phyloP scores from a whole-genome alignment of 2,888 invertebrate genomes.

The Sericinus montela region DNA sequence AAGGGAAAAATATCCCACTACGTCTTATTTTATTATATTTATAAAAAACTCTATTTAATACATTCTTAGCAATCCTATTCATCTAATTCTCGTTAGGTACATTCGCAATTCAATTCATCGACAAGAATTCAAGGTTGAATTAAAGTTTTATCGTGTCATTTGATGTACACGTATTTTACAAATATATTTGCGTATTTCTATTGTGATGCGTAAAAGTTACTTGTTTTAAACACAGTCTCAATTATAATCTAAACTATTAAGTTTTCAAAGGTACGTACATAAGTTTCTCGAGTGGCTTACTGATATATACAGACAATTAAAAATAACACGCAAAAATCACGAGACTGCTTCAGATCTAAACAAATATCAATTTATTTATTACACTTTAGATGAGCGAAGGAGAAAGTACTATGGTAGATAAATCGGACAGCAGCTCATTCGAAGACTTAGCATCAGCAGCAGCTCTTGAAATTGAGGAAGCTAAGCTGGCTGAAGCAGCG shows the following conservation, averaged over 20 bases:
- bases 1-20: too few species aligned
- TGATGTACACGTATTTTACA: slow-evolving; percentile 29
- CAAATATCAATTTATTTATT: too few species aligned
- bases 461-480: slow-evolving; percentile 76
- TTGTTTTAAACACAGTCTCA: neutral
- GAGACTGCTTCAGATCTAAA: too few species aligned
- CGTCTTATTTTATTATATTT: too few species aligned
- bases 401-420: slow-evolving; percentile 70
- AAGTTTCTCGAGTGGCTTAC: neutral
- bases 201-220: slow-evolving; percentile 9
- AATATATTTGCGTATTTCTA: too few species aligned
- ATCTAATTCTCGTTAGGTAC: too few species aligned
- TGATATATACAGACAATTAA: slow-evolving; percentile 4
- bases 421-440: slow-evolving; percentile 83
- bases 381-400: slow-evolving; percentile 68
- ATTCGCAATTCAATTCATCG: slow-evolving; percentile 24
- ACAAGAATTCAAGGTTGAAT: slow-evolving; percentile 31
- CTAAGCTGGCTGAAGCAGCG: slow-evolving; percentile 62
- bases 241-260: too few species aligned
- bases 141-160: slow-evolving; percentile 32
- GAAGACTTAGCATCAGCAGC: slow-evolving; percentile 81
- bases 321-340: slow-evolving; percentile 32
- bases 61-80: too few species aligned
- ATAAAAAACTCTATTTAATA: too few species aligned
- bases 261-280: slow-evolving; percentile 14